Conservation (phyloP, 2,113 vertebrate genomes). For the pig (Sus scrofa) region T2T-Sscrofa CM000819.6:138728501-138729000, state of each 20-base stretch:
- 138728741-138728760: conserved; percentile 63
- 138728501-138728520: neutral
- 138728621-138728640: conserved; percentile 68
- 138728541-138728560: conserved; percentile 62
- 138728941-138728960: conserved; percentile 45
- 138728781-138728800: neutral
- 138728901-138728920: neutral
- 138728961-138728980: conserved; percentile 51
- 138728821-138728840: conserved; percentile 63
- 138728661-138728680: conserved; percentile 12
- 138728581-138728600: conserved; percentile 66
- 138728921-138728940: neutral
- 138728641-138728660: conserved; percentile 60
- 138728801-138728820: conserved; percentile 42
- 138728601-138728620: conserved; percentile 56
- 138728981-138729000: neutral
- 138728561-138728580: conserved; percentile 47
- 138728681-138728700: conserved; percentile 60
- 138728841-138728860: conserved; percentile 76
- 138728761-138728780: conserved; percentile 68
- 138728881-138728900: conserved; percentile 50
- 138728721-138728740: conserved; percentile 76
- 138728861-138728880: conserved; percentile 60
- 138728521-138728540: conserved; percentile 24
- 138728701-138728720: conserved; percentile 76